Evolutionary conservation across 2,113 vertebrate species (phyloP), one percentile per base, ranked within the genome.

Genomic region (Sander vitreus): DNA sequence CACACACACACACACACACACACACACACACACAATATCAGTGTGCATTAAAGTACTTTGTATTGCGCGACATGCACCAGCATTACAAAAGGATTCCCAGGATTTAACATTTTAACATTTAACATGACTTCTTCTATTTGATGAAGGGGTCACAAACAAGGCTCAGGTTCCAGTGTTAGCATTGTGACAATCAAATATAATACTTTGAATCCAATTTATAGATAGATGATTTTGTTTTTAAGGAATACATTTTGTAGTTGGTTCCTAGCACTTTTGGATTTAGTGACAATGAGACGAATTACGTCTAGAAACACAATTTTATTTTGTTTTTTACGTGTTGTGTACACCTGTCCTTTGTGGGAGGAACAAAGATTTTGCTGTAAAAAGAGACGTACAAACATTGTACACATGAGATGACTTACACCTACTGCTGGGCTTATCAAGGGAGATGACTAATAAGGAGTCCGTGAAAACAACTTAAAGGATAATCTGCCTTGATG

Each of bases 251-350:
- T 92, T 90, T 88, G 79, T 91, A 87, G 88, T 80, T 78, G 83
- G 79, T 86, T 91, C 76, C 77, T 73, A 91, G 92, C 94, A 95
- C 93, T 93, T 95, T 94, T 92, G 88, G 70, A 89, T 91, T 85
- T 88, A 87, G 88, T 78, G 80, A 92, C 65, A 64, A 78, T 79
- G 80, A 87, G 85, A 75, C 80, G 73, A 80, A 79, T 83, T 12
- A 69, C 76, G 85, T 92, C 67, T 83, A 88, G 55, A 87, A 72
- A 85, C 84, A 89, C 83, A 25, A 14, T 85, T 87, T 89, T 19
- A 70, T 72, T 91, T 83, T 75, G 58, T 81, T 85, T 81, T 85
- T 81, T 78, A 74, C 68, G 81, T 88, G 78, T 92, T 72, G 81
- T 90, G 85, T 55, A 74, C 83, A 88, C 84, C 68, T 71, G 81